A percentile compares a stretch with the other conserved stretches of the same genome.
Evolutionary conservation across 2,888 invertebrate genomes (phyloP).

Genomic region (Lasius platythorax): DNA sequence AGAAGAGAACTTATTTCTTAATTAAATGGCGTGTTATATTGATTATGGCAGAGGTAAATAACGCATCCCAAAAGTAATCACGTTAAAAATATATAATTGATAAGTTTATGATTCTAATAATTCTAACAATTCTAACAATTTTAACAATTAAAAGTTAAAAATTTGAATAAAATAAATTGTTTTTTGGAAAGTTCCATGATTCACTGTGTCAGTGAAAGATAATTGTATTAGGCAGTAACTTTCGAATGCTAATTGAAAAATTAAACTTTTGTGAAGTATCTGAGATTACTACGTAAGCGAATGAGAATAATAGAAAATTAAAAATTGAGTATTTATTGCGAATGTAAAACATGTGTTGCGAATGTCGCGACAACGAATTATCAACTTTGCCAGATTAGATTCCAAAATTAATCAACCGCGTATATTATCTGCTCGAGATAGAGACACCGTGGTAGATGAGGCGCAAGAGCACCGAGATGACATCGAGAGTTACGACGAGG

Average conservation of each 20-base stretch:
- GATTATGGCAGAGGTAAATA: neutral
- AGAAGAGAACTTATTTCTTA: neutral
- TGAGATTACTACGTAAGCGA: neutral
- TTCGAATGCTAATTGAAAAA: neutral
- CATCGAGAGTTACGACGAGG: slow-evolving; percentile 45
- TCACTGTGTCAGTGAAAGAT: neutral
- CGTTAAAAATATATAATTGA: neutral
- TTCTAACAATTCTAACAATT: too few relatives aligned
- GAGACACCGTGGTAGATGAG: slow-evolving; percentile 28
- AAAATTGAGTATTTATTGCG: neutral
- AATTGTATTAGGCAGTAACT: neutral
- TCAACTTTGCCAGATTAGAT: slow-evolving; percentile 1
- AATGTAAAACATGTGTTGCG: neutral
- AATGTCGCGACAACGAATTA: neutral
- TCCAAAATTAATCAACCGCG: slow-evolving; percentile 49
- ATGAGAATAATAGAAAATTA: neutral
- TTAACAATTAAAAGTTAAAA: too few relatives aligned
- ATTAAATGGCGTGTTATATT: neutral
- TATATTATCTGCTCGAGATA: slow-evolving; percentile 47
- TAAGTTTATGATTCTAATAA: neutral
- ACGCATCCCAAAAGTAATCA: neutral
- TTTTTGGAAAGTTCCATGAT: neutral
- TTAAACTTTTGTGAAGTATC: neutral
- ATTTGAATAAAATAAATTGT: neutral
- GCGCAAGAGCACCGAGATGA: slow-evolving; percentile 41